Evolutionary conservation across 1,140 invertebrate species (phyloP).

Genomic region (Pinna nobilis): DNA sequence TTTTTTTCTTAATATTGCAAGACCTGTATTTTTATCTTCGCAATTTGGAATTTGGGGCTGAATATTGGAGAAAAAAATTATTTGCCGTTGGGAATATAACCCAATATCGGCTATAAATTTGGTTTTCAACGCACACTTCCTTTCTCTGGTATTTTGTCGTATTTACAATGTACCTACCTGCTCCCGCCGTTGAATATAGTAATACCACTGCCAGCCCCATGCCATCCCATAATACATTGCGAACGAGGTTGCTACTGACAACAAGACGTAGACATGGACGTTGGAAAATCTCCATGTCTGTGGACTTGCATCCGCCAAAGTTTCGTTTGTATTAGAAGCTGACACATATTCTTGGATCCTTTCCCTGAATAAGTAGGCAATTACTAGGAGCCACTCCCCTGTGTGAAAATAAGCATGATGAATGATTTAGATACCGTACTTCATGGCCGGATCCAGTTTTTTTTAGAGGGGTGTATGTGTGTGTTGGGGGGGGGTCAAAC

Average conservation of each 20-base stretch:
- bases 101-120: neutral
- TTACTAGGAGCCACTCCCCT: constrained; percentile 53
- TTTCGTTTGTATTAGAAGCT: too few relatives aligned
- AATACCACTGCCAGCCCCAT: constrained; percentile 42
- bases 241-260: constrained; percentile 43
- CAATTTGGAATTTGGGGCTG: too few relatives aligned
- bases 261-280: constrained; percentile 29
- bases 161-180: constrained; percentile 23
- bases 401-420: constrained; percentile 9
- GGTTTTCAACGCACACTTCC: neutral
- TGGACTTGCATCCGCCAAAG: neutral
- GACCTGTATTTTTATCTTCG: too few relatives aligned
- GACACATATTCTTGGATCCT: constrained; percentile 14
- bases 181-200: constrained; percentile 47
- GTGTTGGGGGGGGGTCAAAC: too few relatives aligned
- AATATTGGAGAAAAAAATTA: too few relatives aligned
- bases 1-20: too few relatives aligned
- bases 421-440: too few relatives aligned
- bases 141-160: neutral
- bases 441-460: too few relatives aligned
- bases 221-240: constrained; percentile 43
- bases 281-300: constrained; percentile 32
- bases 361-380: constrained; percentile 42
- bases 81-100: too few relatives aligned
- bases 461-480: too few relatives aligned